Conservation (phyloP, 2,888 invertebrate species). For the Linnaemya vulpina region DNA sequence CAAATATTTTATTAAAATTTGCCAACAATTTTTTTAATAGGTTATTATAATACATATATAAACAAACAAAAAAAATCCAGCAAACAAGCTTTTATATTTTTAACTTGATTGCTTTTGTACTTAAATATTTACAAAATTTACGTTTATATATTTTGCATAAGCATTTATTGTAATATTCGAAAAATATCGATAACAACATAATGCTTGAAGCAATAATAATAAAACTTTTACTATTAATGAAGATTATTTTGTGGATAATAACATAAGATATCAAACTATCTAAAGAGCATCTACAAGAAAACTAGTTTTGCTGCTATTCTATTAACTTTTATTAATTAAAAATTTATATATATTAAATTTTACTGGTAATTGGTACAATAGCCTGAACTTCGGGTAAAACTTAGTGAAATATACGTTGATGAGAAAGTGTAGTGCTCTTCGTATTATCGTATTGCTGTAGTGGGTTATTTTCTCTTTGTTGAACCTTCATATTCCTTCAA, state of each 20-base stretch:
- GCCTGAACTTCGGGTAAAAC: too few relatives aligned
- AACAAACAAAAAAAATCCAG: conserved; percentile 61
- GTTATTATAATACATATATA: conserved; percentile 25
- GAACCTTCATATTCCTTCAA: too few relatives aligned
- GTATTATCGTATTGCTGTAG: too few relatives aligned
- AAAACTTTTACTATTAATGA: background rate
- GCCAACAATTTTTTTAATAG: conserved; percentile 39
- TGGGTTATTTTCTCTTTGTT: too few relatives aligned
- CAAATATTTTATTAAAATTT: conserved; percentile 25
- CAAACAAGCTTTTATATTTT: conserved; percentile 53
- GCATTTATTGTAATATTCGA: conserved; percentile 23
- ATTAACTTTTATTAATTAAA: too few relatives aligned
- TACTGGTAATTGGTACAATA: too few relatives aligned
- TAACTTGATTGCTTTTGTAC: conserved; percentile 66
- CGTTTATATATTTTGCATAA: conserved; percentile 52
- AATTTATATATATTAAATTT: too few relatives aligned
- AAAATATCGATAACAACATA: conserved; percentile 15
- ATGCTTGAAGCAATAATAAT: conserved; percentile 49
- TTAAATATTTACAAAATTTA: conserved; percentile 73
- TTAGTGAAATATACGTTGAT: too few relatives aligned
- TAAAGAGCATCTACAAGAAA: background rate
- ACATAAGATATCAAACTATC: too few relatives aligned
- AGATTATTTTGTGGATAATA: background rate
- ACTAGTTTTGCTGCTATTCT: too few relatives aligned
- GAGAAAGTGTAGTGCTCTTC: too few relatives aligned